Evolutionary conservation across 1,140 invertebrate species (phyloP), one percentile per base, ranked within the genome.

Genomic region (Diorhabda carinulata): DNA sequence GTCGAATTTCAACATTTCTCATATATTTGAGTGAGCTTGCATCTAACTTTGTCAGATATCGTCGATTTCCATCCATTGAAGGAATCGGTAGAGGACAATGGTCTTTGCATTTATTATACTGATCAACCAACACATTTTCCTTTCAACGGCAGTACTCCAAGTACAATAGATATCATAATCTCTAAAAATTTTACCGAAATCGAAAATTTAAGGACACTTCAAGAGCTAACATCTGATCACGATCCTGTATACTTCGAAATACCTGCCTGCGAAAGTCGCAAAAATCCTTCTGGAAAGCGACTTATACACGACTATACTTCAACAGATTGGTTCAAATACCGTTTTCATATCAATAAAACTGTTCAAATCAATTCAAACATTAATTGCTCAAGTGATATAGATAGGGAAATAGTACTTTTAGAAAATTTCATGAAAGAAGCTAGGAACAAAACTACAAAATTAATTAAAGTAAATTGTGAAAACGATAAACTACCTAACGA

Each of bases 261-360:
- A n/a, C n/a, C n/a, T n/a, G n/a, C n/a, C n/a, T n/a, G n/a, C n/a
- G n/a, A n/a, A n/a, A n/a, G n/a, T n/a, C n/a, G n/a, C n/a, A n/a
- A n/a, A n/a, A n/a, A n/a, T n/a, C n/a, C n/a, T n/a, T n/a, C n/a
- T n/a, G n/a, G n/a, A n/a, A n/a, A n/a, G n/a, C n/a, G n/a, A n/a
- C n/a, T n/a, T n/a, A n/a, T n/a, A n/a, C n/a, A n/a, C n/a, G n/a
- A n/a, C n/a, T n/a, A n/a, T 43, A n/a, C 25, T 25, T 25, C 25
- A 25, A 25, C 25, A 25, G 25, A 25, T 25, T 25, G 25, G 25
- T 25, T 25, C 25, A 25, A 25, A 64, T 44, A 64, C 62, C 5
- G 45, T 7, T n/a, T 44, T 10, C n/a, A 64, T 41, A 10, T 64
- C 62, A 44, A 64, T 56, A 56, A 56, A n/a, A 6, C 6, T n/a